Base-by-base conservation (phyloP, 2,113 vertebrate species). In the Anser brachyrhynchus region DNA sequence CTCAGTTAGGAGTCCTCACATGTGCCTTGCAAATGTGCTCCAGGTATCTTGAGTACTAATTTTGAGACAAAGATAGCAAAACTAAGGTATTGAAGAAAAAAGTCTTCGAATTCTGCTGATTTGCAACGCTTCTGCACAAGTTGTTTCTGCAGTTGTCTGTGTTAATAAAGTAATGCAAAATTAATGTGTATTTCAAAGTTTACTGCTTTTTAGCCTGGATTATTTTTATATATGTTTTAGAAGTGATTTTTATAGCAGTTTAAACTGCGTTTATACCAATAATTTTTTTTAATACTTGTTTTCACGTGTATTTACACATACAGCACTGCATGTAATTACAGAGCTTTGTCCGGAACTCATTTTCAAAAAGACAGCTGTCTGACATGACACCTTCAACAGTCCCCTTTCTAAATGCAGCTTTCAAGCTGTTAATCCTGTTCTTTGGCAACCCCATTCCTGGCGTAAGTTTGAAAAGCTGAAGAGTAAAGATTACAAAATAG, bases 361-460 rank as follows among this genome's bases (percentile, higher is more conserved):
- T 89, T 80, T 83, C 41, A 59, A 79, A 51, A 89, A 44, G 35
- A 14, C 20, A 0, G 3, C 83, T 65, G 25, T 79, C 57, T 87
- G 67, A 72, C 5, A 3, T 69, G 65, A 81, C 18, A 7, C 84
- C 80, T 87, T 55, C 43, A 72, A 69, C 62, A 39, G 88, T 43
- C 76, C 62, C 35, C 77, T 93, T 93, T 95, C 77, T 94, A 88
- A 89, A 96, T 49, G 84, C 57, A 75, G 28, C 95, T 93, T 93
- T 92, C 5, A 13, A 75, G 85, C 70, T 76, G 39, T 94, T 92
- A 73, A 46, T 96, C 43, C 25, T 76, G 71, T 94, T 87, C 83
- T 59, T 91, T 87, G 64, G 71, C 78, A 94, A 2, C 41, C 21
- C 19, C 2, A 0, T 57, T 94, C 20, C 44, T 85, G 62, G 39